Conservation (phyloP, 2,888 invertebrate genomes). For the Brenthis ino region DNA sequence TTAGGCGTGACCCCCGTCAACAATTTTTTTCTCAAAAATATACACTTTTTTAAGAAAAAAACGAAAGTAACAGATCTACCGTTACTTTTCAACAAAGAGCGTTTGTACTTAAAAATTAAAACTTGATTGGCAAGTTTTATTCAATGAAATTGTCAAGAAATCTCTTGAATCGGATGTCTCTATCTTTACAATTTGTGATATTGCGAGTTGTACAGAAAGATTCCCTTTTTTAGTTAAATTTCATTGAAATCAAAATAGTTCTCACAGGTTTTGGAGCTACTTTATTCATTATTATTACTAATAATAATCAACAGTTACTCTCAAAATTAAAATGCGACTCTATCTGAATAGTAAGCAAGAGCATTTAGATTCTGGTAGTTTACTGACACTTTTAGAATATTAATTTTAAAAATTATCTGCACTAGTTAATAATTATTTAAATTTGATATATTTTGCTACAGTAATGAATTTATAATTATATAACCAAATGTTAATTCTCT, state of each 20-base stretch:
- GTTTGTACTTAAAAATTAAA: slow-evolving; percentile 74
- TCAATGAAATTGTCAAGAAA: slow-evolving; percentile 59
- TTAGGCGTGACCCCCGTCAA: slow-evolving; percentile 80
- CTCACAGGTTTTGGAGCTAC: slow-evolving; percentile 34
- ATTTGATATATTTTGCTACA: background rate
- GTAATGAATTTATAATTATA: slow-evolving; percentile 36
- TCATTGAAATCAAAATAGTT: slow-evolving; percentile 29
- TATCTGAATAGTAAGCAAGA: too few species aligned
- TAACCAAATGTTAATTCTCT: slow-evolving; percentile 38
- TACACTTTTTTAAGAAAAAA: slow-evolving; percentile 69
- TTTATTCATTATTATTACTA: slow-evolving; percentile 6
- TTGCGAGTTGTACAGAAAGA: slow-evolving; percentile 38
- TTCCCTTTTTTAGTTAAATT: slow-evolving; percentile 32
- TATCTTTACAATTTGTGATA: slow-evolving; percentile 53
- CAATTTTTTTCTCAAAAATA: slow-evolving; percentile 68
- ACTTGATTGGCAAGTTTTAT: slow-evolving; percentile 75
- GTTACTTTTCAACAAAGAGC: slow-evolving; percentile 57
- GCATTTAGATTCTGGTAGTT: too few species aligned
- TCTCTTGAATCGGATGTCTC: slow-evolving; percentile 67
- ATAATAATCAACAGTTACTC: slow-evolving; percentile 2
- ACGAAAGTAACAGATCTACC: slow-evolving; percentile 59
- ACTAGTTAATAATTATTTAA: slow-evolving; percentile 9
- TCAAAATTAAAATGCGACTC: background rate
- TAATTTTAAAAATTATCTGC: background rate
- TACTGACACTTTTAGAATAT: background rate